Percentiles rank a stretch among this genome's conserved stretches.
Conservation (phyloP, 2,113 vertebrate genomes). For the Zosterops borbonicus region DNA sequence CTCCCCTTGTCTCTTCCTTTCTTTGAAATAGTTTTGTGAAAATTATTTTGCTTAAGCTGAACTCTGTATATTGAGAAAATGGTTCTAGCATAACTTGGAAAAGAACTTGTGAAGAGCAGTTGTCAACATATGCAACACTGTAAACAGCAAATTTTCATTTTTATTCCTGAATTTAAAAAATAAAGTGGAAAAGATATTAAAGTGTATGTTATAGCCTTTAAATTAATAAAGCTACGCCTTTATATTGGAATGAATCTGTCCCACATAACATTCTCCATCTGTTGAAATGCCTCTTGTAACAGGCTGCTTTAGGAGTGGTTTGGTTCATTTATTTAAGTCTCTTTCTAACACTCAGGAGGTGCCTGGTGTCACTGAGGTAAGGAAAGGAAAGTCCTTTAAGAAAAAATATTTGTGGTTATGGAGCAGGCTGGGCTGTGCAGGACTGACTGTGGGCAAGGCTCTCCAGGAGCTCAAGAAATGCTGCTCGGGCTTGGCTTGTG, state of each 20-base stretch:
- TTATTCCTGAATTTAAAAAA: background rate
- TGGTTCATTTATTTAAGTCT: background rate
- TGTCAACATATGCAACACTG: background rate
- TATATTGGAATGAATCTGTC: background rate
- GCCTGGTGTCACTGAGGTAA: background rate
- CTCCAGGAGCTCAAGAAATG: background rate
- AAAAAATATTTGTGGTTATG: background rate
- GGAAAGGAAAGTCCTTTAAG: background rate
- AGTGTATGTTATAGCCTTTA: background rate
- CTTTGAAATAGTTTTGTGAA: conserved; percentile 25
- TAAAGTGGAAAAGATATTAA: background rate
- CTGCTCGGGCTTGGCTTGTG: background rate
- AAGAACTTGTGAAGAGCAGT: background rate
- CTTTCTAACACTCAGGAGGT: background rate
- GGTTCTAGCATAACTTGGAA: background rate
- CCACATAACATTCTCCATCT: background rate
- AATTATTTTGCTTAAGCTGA: conserved; percentile 13
- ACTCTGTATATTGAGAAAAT: background rate
- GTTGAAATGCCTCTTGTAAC: background rate
- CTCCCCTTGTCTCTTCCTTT: conserved; percentile 6
- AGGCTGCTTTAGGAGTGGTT: background rate
- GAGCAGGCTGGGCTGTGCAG: background rate
- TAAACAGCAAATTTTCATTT: background rate
- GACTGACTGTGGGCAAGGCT: background rate
- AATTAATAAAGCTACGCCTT: background rate